Evolutionary conservation across 2,113 vertebrate genomes (phyloP).

Genomic region (Melanerpes aurifrons): DNA sequence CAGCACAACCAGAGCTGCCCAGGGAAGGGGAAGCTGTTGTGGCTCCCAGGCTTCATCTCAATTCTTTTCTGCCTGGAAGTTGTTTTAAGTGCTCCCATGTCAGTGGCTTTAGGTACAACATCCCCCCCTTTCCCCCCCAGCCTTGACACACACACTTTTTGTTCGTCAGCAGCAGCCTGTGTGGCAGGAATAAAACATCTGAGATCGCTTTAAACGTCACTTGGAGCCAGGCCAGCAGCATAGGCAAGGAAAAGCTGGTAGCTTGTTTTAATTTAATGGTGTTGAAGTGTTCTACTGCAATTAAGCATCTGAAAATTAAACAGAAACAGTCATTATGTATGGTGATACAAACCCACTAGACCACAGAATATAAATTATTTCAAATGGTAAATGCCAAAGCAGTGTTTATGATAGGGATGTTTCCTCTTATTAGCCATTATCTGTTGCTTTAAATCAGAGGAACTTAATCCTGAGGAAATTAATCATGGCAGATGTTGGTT

Average conservation of each 20-base stretch:
- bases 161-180: constrained; percentile 67
- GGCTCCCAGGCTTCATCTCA: background rate
- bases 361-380: constrained; percentile 80
- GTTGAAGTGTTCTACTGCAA: constrained; percentile 84
- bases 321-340: constrained; percentile 81
- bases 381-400: constrained; percentile 58
- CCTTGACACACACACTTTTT: background rate
- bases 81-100: background rate
- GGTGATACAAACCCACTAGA: constrained; percentile 77
- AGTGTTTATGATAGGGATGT: constrained; percentile 23
- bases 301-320: constrained; percentile 85
- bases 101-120: background rate
- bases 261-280: constrained; percentile 84
- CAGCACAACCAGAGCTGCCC: fast-evolving
- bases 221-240: constrained; percentile 77
- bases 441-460: constrained; percentile 23
- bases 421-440: constrained; percentile 12
- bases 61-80: background rate
- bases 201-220: constrained; percentile 74
- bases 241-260: constrained; percentile 77
- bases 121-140: background rate
- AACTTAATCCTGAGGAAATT: constrained; percentile 14
- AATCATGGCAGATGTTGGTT: constrained; percentile 16
- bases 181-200: constrained; percentile 78
- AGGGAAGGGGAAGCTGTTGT: background rate